Evolutionary conservation across 2,888 invertebrate genomes (phyloP).

Genomic region (Nomada flava): DNA sequence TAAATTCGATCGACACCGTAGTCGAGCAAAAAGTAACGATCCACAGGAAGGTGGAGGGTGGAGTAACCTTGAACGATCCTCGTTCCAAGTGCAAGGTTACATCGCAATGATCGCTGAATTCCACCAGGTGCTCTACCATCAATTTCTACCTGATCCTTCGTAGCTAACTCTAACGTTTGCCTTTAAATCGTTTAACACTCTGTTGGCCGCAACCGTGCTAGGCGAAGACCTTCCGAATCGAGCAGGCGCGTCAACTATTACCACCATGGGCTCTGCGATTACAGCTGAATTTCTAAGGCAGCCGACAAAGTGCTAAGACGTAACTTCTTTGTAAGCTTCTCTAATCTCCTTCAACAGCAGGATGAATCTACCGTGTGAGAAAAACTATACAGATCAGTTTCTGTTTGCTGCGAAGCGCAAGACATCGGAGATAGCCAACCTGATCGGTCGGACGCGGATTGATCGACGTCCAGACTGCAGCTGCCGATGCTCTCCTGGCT

Average conservation of each 20-base stretch:
- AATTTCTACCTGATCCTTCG: neutral
- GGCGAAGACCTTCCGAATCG: neutral
- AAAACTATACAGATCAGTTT: neutral
- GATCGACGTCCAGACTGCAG: conserved; percentile 94
- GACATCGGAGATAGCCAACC: conserved; percentile 76
- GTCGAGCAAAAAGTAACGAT: conserved; percentile 58
- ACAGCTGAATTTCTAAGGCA: neutral
- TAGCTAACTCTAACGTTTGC: neutral
- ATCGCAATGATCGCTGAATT: conserved; percentile 16
- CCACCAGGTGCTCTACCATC: neutral
- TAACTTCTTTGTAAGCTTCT: neutral
- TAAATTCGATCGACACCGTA: conserved; percentile 69
- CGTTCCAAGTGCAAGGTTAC: conserved; percentile 52
- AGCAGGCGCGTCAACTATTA: neutral
- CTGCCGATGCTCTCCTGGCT: conserved; percentile 92
- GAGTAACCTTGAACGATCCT: conserved; percentile 59
- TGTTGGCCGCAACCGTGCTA: neutral
- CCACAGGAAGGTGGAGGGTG: conserved; percentile 59
- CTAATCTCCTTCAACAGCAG: neutral
- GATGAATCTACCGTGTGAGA: neutral
- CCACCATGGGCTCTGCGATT: neutral
- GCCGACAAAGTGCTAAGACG: neutral
- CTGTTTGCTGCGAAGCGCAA: conserved; percentile 5
- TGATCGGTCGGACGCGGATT: conserved; percentile 84
- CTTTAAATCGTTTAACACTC: neutral